These are phyloP conservation scores for Disparrhopalites patrizii DNA, from an alignment of 2,888 invertebrate genomes.

Conservation along the genomic window DNA sequence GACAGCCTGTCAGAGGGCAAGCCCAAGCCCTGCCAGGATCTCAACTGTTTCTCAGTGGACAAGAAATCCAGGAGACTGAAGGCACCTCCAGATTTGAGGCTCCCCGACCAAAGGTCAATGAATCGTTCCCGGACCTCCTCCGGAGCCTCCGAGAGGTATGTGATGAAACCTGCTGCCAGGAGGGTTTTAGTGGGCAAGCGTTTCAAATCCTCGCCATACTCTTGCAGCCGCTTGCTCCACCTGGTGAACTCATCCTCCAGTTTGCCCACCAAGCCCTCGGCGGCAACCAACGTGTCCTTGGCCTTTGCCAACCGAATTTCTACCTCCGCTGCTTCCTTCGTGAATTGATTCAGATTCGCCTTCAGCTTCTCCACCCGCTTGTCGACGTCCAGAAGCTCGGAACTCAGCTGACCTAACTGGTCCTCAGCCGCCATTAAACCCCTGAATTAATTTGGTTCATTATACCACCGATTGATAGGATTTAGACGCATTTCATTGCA, in stretches of 20 bases:
- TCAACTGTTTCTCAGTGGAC: conserved; percentile 67
- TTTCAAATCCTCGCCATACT: conserved; percentile 61
- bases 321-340: conserved; percentile 89
- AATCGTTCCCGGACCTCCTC: conserved; percentile 63
- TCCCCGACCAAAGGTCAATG: conserved; percentile 53
- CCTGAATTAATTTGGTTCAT: conserved; percentile 55
- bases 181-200: conserved; percentile 64
- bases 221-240: conserved; percentile 73
- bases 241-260: conserved; percentile 82
- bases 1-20: conserved; percentile 73
- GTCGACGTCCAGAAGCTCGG: conserved; percentile 74
- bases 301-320: conserved; percentile 77
- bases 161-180: conserved; percentile 72
- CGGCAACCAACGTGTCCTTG: conserved; percentile 70
- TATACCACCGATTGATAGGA: no score
- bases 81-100: conserved; percentile 50
- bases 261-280: conserved; percentile 76
- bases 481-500: no score
- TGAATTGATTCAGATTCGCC: conserved; percentile 73
- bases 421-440: conserved; percentile 77
- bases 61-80: conserved; percentile 61
- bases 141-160: conserved; percentile 66
- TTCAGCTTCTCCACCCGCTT: conserved; percentile 73
- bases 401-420: conserved; percentile 72
- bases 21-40: conserved; percentile 82